Percentiles rank a stretch among this genome's conserved stretches.
Conservation (phyloP, 2,113 vertebrate genomes). For the Muntiacus muntjak region DNA sequence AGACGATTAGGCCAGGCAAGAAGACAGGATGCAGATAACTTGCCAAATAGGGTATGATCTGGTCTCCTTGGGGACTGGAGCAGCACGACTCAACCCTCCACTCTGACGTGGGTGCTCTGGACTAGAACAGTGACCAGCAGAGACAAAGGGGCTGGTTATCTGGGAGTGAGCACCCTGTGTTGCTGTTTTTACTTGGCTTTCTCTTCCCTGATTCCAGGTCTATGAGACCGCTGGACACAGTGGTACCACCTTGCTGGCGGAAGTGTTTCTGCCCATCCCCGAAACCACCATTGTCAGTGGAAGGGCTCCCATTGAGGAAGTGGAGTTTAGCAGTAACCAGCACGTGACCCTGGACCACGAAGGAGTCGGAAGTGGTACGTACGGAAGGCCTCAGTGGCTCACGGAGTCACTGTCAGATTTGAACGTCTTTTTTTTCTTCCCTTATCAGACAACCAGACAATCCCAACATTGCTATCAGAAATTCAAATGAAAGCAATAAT, state of each 20-base stretch:
- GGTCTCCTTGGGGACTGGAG: neutral
- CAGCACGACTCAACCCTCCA: neutral
- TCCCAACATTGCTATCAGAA: neutral
- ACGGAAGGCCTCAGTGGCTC: slow-evolving; percentile 19
- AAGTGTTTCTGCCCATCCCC: slow-evolving; percentile 92
- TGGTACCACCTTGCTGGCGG: slow-evolving; percentile 82
- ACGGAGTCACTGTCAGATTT: neutral
- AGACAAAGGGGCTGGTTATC: neutral
- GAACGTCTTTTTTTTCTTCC: neutral
- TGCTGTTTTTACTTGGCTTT: neutral
- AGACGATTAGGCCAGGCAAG: neutral
- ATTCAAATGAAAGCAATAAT: neutral
- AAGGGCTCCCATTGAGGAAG: slow-evolving; percentile 85
- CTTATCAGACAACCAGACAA: neutral
- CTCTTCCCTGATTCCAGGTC: slow-evolving; percentile 80
- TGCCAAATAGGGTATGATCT: neutral
- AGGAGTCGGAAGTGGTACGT: slow-evolving; percentile 97
- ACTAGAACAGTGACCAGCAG: neutral
- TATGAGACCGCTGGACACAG: slow-evolving; percentile 87
- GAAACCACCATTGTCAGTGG: slow-evolving; percentile 88
- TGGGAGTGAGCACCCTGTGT: neutral
- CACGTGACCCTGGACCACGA: slow-evolving; percentile 91
- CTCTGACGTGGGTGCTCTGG: neutral
- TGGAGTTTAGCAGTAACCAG: slow-evolving; percentile 95
- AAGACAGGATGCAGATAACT: neutral